Base-by-base conservation (phyloP, 2,888 invertebrate species). In the Lysandra bellargus region DNA sequence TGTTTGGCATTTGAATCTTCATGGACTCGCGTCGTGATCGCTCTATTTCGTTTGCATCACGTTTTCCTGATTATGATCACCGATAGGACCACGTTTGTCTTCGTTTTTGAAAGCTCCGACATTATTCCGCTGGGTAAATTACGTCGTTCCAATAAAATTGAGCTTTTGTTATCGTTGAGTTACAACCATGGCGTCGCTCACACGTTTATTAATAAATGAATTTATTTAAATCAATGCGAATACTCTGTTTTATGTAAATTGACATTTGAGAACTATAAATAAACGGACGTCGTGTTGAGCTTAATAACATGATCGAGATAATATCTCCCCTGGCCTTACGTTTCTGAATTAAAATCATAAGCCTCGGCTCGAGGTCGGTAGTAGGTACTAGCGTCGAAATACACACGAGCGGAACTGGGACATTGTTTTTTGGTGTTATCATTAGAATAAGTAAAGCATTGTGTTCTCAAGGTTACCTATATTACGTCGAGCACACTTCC, bases 401-500 rank as follows among this genome's bases (percentile, higher is more conserved):
- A 53, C 76, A 53, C 57, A 76, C 7, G 33, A 76, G 76, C 76
- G 85, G 87, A 89, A 89, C 84, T 88, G 85, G 87, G 86, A 83
- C 87, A 86, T 81, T 81, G 84, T 83, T 83, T 85, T 90, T 88
- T 89, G 87, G 86, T 88, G 85, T 85, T 87, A 85, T 86, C 86
- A 87, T 87, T 88, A 88, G 88, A 88, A 87, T 87, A 89, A 89
- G 85, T 82, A 84, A 83, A 79, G 88, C 88, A 91, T 91, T 90
- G 91, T 92, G 85, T 84, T 82, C 80, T 83, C 92, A 93, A 93
- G 94, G 94, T 90, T 89, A 92, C 90, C 90, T 89, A 89, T 89
- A 90, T 91, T 88, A 90, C 90, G 89, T 88, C 88, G 84, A 87
- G 86, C 88, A 87, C 85, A 86, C 89, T 91, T 92, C 91, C 92